Evolutionary conservation across 2,888 invertebrate species (phyloP).

Genomic region (Tetragonisca angustula): DNA sequence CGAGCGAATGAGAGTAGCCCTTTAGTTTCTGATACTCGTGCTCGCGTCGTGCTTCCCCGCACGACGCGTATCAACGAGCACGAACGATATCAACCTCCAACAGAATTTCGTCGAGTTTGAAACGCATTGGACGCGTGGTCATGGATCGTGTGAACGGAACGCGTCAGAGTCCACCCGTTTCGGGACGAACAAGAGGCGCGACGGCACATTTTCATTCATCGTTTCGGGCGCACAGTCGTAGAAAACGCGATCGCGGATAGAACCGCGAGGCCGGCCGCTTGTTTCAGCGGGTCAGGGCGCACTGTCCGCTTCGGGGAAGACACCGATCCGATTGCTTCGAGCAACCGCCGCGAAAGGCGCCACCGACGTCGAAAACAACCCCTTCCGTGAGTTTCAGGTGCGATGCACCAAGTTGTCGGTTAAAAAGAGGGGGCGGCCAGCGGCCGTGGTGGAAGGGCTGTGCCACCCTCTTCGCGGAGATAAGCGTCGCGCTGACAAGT

Average conservation of each 20-base stretch:
- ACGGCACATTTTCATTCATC: constrained; percentile 70
- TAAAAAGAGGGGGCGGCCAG: neutral
- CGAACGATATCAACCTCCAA: too few species aligned
- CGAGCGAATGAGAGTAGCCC: neutral
- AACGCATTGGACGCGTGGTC: neutral
- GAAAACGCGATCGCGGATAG: constrained; percentile 46
- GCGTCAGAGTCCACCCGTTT: neutral
- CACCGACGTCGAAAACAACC: constrained; percentile 77
- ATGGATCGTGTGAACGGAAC: neutral
- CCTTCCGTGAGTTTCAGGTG: constrained; percentile 42
- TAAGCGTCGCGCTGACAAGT: constrained; percentile 48
- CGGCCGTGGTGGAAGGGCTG: neutral
- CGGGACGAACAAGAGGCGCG: neutral
- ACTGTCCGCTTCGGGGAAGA: constrained; percentile 73
- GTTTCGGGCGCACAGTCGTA: constrained; percentile 38
- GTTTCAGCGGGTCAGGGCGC: constrained; percentile 79
- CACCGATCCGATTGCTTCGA: constrained; percentile 51
- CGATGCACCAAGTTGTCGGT: constrained; percentile 52
- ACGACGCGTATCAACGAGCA: neutral
- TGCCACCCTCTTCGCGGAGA: constrained; percentile 27
- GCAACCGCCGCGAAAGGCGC: constrained; percentile 72
- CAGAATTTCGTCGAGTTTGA: rapidly evolving
- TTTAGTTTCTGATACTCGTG: too few species aligned
- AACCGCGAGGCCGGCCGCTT: constrained; percentile 47
- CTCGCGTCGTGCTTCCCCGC: neutral